A percentile compares a stretch with the other conserved stretches of the same genome.
Conservation (phyloP, 2,113 vertebrate species). For the Danio rerio region GRCz12tu NC_133200.1:25754001-25754500, state of each 20-base stretch:
- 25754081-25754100: slow-evolving; percentile 1
- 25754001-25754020: not conserved
- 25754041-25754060: not conserved
- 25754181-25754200: slow-evolving; percentile 52
- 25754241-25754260: slow-evolving; percentile 64
- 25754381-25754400: not conserved
- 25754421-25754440: too few relatives aligned
- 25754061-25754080: slow-evolving; percentile 11
- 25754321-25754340: slow-evolving; percentile 13
- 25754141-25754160: slow-evolving; percentile 13
- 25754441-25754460: too few relatives aligned
- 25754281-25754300: slow-evolving; percentile 61
- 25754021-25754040: not conserved
- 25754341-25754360: not conserved
- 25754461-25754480: too few relatives aligned
- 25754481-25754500: too few relatives aligned
- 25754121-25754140: slow-evolving; percentile 32
- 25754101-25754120: slow-evolving; percentile 29
- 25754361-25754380: not conserved
- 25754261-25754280: slow-evolving; percentile 64
- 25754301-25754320: not conserved
- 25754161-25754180: slow-evolving; percentile 42
- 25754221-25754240: slow-evolving; percentile 77
- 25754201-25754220: slow-evolving; percentile 69
- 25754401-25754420: too few relatives aligned